phyloP scores from a whole-genome alignment of 2,113 vertebrate genomes.

The Elachura formosa region DNA sequence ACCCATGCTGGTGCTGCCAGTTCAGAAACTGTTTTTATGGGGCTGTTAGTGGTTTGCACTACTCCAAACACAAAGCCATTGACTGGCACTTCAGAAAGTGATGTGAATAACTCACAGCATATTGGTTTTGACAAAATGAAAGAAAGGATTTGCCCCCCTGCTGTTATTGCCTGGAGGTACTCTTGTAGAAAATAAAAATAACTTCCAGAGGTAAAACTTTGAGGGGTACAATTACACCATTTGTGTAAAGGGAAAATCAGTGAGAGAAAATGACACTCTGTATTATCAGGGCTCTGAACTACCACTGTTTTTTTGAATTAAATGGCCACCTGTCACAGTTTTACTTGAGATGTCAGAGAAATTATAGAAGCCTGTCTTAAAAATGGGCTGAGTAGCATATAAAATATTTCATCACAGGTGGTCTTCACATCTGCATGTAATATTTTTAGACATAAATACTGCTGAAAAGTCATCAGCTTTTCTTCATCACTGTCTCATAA shows the following conservation, averaged over 20 bases:
- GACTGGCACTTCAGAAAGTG: constrained; percentile 9
- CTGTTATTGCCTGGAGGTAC: constrained; percentile 38
- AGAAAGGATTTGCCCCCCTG: constrained; percentile 35
- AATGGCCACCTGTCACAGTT: constrained; percentile 40
- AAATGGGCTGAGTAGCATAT: constrained; percentile 22
- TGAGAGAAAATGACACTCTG: not conserved
- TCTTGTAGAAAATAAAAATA: constrained; percentile 56
- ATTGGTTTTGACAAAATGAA: constrained; percentile 52
- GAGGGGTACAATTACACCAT: constrained; percentile 46
- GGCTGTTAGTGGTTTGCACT: not conserved
- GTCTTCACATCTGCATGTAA: not conserved
- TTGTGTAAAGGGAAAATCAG: constrained; percentile 33
- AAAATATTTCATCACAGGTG: constrained; percentile 13
- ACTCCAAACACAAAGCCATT: not conserved
- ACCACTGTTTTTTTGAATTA: constrained; percentile 1
- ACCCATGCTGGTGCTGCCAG: not conserved
- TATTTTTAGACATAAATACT: not conserved
- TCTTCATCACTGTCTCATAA: not conserved
- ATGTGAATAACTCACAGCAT: constrained; percentile 1
- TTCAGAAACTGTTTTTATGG: not conserved
- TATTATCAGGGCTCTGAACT: constrained; percentile 25
- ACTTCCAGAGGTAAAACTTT: constrained; percentile 39
- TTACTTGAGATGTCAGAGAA: constrained; percentile 34
- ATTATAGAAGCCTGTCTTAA: constrained; percentile 35
- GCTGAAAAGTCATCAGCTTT: not conserved